Evolutionary conservation across 2,113 vertebrate genomes (phyloP).

Genomic region (Tachysurus vachellii): DNA sequence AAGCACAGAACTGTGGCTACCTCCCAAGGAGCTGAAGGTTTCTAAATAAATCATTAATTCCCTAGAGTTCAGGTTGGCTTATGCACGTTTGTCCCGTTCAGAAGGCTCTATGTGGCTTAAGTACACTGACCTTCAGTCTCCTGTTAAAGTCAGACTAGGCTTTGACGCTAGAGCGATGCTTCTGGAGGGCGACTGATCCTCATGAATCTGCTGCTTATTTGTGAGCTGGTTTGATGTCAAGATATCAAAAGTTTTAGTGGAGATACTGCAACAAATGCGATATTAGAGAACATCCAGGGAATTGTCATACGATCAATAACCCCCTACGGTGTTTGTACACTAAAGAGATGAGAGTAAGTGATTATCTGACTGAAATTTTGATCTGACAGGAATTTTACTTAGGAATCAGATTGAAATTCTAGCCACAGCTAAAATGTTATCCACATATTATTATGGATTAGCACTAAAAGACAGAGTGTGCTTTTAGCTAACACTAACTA

Average conservation of each 20-base stretch:
- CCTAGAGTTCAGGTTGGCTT: not conserved
- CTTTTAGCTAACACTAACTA: not conserved
- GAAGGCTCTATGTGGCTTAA: not conserved
- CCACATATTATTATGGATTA: not conserved
- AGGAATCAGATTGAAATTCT: not conserved
- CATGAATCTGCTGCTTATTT: not conserved
- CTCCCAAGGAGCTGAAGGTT: not conserved
- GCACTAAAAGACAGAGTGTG: not conserved
- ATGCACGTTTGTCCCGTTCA: conserved; percentile 4
- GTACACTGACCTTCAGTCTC: not conserved
- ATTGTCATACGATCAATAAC: too few species aligned
- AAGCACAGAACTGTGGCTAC: conserved; percentile 3
- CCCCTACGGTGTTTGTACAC: not conserved
- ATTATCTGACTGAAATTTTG: not conserved
- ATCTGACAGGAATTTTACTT: not conserved
- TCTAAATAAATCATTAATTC: conserved; percentile 18
- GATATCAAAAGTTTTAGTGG: conserved; percentile 11
- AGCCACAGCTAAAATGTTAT: not conserved
- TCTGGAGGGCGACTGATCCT: not conserved
- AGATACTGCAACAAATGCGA: conserved; percentile 57
- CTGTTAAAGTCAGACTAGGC: not conserved
- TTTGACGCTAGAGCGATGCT: not conserved
- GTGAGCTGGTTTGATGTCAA: not conserved
- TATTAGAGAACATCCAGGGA: conserved; percentile 17
- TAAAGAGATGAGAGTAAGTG: not conserved